Evolutionary conservation across 2,888 invertebrate genomes (phyloP).

Genomic region (Anorthoa munda): DNA sequence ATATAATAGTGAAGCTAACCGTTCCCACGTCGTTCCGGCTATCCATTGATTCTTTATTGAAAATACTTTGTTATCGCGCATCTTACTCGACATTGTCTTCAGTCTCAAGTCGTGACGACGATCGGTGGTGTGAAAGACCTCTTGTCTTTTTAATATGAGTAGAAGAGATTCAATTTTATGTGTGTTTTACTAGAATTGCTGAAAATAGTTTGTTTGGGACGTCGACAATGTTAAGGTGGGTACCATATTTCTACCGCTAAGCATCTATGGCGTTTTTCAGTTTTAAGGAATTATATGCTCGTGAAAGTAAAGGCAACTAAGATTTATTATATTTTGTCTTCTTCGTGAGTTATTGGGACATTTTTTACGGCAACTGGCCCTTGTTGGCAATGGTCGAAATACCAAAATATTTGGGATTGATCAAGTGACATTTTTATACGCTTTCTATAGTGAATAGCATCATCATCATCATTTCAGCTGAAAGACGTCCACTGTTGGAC

Average conservation of each 20-base stretch:
- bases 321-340: too few relatives aligned
- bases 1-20: conserved; percentile 71
- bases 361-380: too few relatives aligned
- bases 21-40: conserved; percentile 69
- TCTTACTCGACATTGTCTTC: conserved; percentile 47
- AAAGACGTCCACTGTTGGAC: too few relatives aligned
- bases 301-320: neutral
- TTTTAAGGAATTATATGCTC: neutral
- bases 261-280: neutral
- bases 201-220: neutral
- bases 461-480: too few relatives aligned
- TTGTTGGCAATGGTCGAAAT: too few relatives aligned
- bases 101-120: conserved; percentile 41
- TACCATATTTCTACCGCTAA: neutral
- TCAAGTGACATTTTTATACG: too few relatives aligned
- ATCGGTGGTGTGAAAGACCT: conserved; percentile 7
- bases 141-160: neutral
- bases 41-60: conserved; percentile 75
- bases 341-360: too few relatives aligned
- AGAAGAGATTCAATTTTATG: conserved; percentile 10
- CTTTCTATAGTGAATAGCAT: too few relatives aligned
- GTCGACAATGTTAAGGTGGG: too few relatives aligned
- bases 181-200: neutral
- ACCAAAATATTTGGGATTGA: too few relatives aligned
- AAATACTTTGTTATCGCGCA: conserved; percentile 61